A percentile compares a stretch with the other conserved stretches of the same genome.
Evolutionary conservation across 2,113 vertebrate genomes (phyloP).

Genomic region (Psammodynastes pulverulentus): DNA sequence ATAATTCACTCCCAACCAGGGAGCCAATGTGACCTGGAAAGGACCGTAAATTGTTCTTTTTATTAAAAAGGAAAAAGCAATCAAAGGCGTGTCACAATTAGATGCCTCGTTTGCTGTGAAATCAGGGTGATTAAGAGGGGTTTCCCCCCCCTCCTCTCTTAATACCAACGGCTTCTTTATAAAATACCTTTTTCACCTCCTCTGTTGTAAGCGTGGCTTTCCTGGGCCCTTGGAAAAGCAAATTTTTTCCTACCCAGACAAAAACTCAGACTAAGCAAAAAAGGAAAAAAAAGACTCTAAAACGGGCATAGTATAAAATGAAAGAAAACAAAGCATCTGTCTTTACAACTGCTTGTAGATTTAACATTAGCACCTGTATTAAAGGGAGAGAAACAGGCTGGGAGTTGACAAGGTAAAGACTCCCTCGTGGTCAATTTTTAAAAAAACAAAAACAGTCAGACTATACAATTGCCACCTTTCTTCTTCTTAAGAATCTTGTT

Average conservation of each 20-base stretch:
- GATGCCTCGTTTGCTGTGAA: not conserved
- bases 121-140: not conserved
- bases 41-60: not conserved
- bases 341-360: not conserved
- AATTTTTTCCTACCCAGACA: not conserved
- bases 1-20: not conserved
- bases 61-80: not conserved
- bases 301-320: not conserved
- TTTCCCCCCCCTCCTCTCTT: too few species aligned
- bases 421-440: not conserved
- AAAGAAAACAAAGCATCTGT: not conserved
- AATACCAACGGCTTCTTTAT: not conserved
- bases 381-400: not conserved
- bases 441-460: not conserved
- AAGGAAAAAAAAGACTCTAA: accelerated
- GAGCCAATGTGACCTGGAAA: slow-evolving; percentile 10
- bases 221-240: not conserved
- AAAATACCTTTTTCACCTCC: not conserved
- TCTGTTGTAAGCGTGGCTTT: too few species aligned
- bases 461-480: not conserved
- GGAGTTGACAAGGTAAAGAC: not conserved
- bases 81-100: not conserved
- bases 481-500: not conserved
- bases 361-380: not conserved
- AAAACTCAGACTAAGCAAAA: not conserved